phyloP scores from a whole-genome alignment of 2,888 invertebrate genomes.

The Calliphora vomitoria region DNA sequence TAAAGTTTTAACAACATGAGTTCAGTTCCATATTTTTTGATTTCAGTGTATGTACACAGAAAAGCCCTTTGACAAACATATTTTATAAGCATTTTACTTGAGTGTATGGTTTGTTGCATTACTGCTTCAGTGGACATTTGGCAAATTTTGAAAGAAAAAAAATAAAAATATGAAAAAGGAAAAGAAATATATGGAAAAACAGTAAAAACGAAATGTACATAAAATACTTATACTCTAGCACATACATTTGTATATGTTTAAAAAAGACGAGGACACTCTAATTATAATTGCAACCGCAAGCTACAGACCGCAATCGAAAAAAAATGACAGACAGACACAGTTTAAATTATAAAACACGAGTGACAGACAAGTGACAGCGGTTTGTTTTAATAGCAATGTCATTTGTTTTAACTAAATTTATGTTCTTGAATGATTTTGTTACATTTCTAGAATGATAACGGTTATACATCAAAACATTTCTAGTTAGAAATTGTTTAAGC shows the following conservation, averaged over 20 bases:
- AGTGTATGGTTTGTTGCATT: conserved; percentile 21
- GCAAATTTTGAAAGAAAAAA: conserved; percentile 21
- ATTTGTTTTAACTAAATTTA: conserved; percentile 22
- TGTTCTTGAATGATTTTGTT: not conserved
- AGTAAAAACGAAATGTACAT: not conserved
- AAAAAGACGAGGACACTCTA: conserved; percentile 25
- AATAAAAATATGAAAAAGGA: not conserved
- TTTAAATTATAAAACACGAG: conserved; percentile 31
- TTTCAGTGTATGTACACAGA: not conserved
- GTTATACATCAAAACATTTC: not conserved
- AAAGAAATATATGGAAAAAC: not conserved
- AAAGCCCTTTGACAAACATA: not conserved
- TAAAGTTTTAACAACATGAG: not conserved
- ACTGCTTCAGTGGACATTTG: conserved; percentile 58
- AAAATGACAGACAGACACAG: not conserved
- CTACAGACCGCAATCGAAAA: conserved; percentile 42
- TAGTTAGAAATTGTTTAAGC: not conserved
- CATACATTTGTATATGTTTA: not conserved
- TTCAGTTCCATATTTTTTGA: not conserved
- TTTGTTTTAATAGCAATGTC: conserved; percentile 40
- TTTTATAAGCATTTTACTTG: not conserved
- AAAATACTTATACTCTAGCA: not conserved
- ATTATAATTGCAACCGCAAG: conserved; percentile 60
- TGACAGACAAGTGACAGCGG: conserved; percentile 58
- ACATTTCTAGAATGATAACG: not conserved